These are phyloP conservation scores for Beris chalybata DNA, from an alignment of 2,888 invertebrate genomes.

Conservation along the genomic window DNA sequence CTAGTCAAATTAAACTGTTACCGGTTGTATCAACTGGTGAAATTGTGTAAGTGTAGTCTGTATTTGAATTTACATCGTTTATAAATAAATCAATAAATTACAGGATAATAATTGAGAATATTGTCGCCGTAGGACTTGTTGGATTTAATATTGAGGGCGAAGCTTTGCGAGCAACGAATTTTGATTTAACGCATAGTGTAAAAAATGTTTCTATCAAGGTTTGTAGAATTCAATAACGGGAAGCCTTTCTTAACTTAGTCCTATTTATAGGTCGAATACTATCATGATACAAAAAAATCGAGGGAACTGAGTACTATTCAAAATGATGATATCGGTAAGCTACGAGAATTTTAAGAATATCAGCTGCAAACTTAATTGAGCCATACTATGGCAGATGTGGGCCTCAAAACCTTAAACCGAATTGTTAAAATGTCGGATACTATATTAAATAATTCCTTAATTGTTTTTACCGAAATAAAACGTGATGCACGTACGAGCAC, in stretches of 20 bases:
- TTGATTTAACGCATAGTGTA: slow-evolving; percentile 32
- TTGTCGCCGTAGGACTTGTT: slow-evolving; percentile 28
- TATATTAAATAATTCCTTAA: too few species aligned
- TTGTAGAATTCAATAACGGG: too few species aligned
- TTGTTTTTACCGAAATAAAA: too few species aligned
- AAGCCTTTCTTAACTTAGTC: not conserved
- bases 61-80: not conserved
- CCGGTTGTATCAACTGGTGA: slow-evolving; percentile 34
- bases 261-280: slow-evolving; percentile 30
- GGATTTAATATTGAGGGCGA: slow-evolving; percentile 34
- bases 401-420: too few species aligned
- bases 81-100: not conserved
- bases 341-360: too few species aligned
- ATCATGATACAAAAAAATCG: slow-evolving; percentile 15
- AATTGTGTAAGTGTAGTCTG: slow-evolving; percentile 28
- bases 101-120: slow-evolving; percentile 35
- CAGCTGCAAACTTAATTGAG: too few species aligned
- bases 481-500: too few species aligned
- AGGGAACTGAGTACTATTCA: slow-evolving; percentile 9
- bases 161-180: slow-evolving; percentile 36
- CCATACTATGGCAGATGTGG: too few species aligned
- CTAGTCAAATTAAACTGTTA: slow-evolving; percentile 36
- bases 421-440: too few species aligned
- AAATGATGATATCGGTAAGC: slow-evolving; percentile 17
- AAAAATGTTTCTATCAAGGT: slow-evolving; percentile 34